These are phyloP conservation scores for Papilio polytes DNA, from an alignment of 1,140 invertebrate genomes.

Conservation along the genomic window DNA sequence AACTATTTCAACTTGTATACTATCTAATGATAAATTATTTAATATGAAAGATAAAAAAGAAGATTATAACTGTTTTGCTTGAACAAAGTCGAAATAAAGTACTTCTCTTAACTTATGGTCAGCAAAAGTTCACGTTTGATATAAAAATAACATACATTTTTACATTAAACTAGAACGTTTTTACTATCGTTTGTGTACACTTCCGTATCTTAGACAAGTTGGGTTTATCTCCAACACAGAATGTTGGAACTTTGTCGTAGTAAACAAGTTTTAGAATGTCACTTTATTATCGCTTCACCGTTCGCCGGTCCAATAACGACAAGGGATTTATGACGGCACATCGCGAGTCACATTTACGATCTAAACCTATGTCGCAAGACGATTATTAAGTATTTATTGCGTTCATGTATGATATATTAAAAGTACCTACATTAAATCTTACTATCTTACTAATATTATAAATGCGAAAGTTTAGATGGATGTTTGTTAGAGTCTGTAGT, in stretches of 20 bases:
- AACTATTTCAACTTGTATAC: too few species aligned
- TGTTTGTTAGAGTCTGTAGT: too few species aligned
- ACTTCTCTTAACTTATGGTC: too few species aligned
- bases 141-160: not conserved
- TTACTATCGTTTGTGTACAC: not conserved
- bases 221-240: not conserved
- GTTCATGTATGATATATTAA: not conserved
- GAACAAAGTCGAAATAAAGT: too few species aligned
- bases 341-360: constrained; percentile 47
- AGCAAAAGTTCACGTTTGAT: too few species aligned
- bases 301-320: constrained; percentile 22
- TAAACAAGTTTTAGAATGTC: constrained; percentile 30
- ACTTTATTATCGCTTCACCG: constrained; percentile 29
- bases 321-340: constrained; percentile 45
- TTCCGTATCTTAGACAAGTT: constrained; percentile 13
- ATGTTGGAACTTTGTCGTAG: constrained; percentile 9
- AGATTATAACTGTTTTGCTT: too few species aligned
- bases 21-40: too few species aligned
- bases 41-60: too few species aligned
- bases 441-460: too few species aligned
- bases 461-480: too few species aligned
- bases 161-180: not conserved
- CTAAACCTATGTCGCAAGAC: constrained; percentile 22
- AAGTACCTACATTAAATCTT: too few species aligned
- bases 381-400: constrained; percentile 17